A percentile compares a stretch with the other conserved stretches of the same genome.
phyloP scores from a whole-genome alignment of 2,888 invertebrate genomes.

The Lithophane leautieri region DNA sequence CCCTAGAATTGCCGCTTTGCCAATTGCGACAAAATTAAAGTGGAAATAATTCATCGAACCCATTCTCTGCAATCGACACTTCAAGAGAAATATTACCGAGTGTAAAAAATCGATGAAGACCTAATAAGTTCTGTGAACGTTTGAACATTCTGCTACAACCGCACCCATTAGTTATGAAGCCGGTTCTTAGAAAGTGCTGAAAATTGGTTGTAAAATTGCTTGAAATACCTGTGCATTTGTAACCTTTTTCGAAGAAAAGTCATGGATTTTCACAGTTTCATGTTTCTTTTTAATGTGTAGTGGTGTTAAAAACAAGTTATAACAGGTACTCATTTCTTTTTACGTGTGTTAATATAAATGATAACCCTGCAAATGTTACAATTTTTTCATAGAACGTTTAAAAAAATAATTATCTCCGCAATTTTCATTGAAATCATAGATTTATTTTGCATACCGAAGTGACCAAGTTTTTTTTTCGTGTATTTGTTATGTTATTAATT shows the following conservation, averaged over 20 bases:
- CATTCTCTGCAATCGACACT: constrained; percentile 43
- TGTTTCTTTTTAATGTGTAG: neutral
- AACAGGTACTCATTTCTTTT: neutral
- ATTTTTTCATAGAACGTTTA: neutral
- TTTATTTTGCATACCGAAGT: neutral
- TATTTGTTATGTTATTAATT: neutral
- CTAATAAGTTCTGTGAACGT: constrained; percentile 49
- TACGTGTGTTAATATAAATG: neutral
- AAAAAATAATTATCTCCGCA: too few relatives aligned
- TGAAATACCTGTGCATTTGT: neutral
- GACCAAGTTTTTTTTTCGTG: neutral
- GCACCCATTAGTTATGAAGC: constrained; percentile 47
- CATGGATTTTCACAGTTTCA: neutral
- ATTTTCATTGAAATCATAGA: neutral
- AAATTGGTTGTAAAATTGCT: constrained; percentile 23
- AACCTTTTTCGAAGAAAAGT: neutral
- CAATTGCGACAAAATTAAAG: constrained; percentile 19
- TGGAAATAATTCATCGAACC: constrained; percentile 14
- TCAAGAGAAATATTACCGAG: constrained; percentile 47
- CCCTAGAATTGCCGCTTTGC: neutral
- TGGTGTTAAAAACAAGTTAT: neutral
- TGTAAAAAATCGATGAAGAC: constrained; percentile 55
- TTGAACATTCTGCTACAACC: constrained; percentile 39
- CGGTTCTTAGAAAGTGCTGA: constrained; percentile 32
- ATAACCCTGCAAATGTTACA: neutral